Base-by-base conservation (phyloP, 2,888 invertebrate species). In the Sialis fuliginosa region DNA sequence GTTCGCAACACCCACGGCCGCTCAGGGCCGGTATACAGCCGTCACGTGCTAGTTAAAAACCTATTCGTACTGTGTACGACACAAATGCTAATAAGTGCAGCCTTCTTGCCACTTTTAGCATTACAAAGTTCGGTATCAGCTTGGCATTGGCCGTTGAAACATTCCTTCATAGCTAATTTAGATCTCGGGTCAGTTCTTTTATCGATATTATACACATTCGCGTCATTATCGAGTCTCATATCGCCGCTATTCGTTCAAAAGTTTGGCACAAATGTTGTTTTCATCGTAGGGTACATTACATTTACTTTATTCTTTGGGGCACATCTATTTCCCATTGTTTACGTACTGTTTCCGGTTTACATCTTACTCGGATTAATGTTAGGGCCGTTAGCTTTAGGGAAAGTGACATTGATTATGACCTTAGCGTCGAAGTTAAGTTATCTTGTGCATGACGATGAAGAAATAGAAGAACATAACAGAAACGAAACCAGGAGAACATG, bases 11-110 rank as follows among this genome's bases (percentile, higher is more conserved):
- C 42, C 3, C 37, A 39, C 39, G 40, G 48, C 13, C 45, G 45
- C 30, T 33, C 40, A 22, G 65, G 65, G 57, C 67, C 60, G 57
- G 70, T 65, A 52, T 75, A 61, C 70, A 74, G 59, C 56, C 68
- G 60, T 57, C 70, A 53, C 50, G 70, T 55, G 62, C 70, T 60
- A 56, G 59, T 63, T 62, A 65, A 63, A 56, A 69, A 70, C 53
- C 66, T 79, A 58, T 60, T 73, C 37, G 61, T 77, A 48, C 60
- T 77, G 52, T 69, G 76, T 60, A 50, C 75, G 51, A 63, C 77
- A 32, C 79, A 79, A 54, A 71, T 76, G 1, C 68, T 78, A 8
- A 71, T 75, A 49, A 77, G 80, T 1, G 75, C 79, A 5, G 77
- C 79, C 1, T 69, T 77, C 10, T 62, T 79, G 30, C 81, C 81